phyloP scores from a whole-genome alignment of 1,140 invertebrate genomes.

The Diachasmimorpha longicaudata region DNA sequence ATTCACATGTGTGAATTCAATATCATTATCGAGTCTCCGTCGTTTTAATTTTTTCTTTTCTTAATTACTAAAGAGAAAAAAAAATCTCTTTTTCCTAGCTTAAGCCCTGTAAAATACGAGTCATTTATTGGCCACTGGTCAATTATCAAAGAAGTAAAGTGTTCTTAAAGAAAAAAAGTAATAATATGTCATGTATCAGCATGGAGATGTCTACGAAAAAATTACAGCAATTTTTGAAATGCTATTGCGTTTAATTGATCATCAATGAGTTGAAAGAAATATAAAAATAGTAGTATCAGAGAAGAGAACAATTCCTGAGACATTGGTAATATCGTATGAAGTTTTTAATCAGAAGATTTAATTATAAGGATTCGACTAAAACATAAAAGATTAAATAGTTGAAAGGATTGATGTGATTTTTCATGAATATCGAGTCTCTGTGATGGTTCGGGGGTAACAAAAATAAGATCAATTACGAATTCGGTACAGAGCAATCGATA shows the following conservation, averaged over 20 bases:
- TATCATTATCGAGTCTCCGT: neutral
- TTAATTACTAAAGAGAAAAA: neutral
- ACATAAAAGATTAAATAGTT: neutral
- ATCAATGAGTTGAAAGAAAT: neutral
- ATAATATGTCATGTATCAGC: neutral
- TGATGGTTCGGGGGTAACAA: conserved; percentile 3
- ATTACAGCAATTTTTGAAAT: neutral
- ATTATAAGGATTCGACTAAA: neutral
- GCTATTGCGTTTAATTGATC: neutral
- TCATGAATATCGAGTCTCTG: neutral
- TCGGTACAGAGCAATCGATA: neutral
- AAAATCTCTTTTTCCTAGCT: neutral
- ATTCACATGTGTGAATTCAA: neutral
- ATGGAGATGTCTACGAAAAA: neutral
- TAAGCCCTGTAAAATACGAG: neutral
- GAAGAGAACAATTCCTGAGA: neutral
- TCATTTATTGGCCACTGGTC: neutral
- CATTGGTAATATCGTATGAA: neutral
- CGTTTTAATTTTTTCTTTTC: neutral
- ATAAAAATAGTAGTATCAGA: neutral
- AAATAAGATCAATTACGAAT: conserved; percentile 4
- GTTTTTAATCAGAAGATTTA: neutral
- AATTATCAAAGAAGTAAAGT: conserved; percentile 3
- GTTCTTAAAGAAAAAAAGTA: conserved; percentile 10
- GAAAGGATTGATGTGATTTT: neutral